Base-by-base conservation (phyloP, 2,113 vertebrate genomes). In the Anthoscopus minutus region DNA sequence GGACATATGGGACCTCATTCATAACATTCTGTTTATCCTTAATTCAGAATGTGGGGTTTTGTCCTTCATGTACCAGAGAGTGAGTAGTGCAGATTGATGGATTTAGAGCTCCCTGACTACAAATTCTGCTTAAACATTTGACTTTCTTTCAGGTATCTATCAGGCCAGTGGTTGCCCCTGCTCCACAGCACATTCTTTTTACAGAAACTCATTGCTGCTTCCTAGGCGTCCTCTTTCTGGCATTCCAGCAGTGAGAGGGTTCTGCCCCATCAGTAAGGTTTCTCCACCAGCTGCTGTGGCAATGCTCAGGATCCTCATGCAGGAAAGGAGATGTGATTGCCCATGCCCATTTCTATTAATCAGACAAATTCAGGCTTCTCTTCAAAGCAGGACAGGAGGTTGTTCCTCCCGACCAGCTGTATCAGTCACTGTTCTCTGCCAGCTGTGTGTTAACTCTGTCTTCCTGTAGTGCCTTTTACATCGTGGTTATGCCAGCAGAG, bases 371-470 rank as follows among this genome's bases (percentile, higher is more conserved):
- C 35, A 66, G 56, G 13, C 50, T 92, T 80, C 15, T 28, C 17
- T 33, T 88, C 64, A 71, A 47, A 81, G 65, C 15, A 47, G n/a
- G 51, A 28, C 5, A 16, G 16, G 25, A 56, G 25, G 22, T 42
- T 65, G 45, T 31, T 60, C 10, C 40, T 60, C 31, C 56, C 48
- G 56, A 7, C 31, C 0, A 2, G 9, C 27, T 2, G 0, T 37
- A 6, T 77, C 0, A 0, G 21, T 70, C 30, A 14, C 25, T 8
- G 6, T 38, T 85, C 35, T 71, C 7, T 53, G 67, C 40, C n/a
- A 74, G 33, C 64, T 79, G 22, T 38, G 22, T 37, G 23, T 71
- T 58, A 81, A 61, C 35, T 91, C 48, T 13, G 4, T 54, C 48
- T 69, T 91, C 48, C 40, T 4, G 0, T 33, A 21, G n/a, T 28